Evolutionary conservation across 1,140 invertebrate genomes (phyloP), one percentile per base, ranked within the genome.

Genomic region (Polyergus mexicanus): DNA sequence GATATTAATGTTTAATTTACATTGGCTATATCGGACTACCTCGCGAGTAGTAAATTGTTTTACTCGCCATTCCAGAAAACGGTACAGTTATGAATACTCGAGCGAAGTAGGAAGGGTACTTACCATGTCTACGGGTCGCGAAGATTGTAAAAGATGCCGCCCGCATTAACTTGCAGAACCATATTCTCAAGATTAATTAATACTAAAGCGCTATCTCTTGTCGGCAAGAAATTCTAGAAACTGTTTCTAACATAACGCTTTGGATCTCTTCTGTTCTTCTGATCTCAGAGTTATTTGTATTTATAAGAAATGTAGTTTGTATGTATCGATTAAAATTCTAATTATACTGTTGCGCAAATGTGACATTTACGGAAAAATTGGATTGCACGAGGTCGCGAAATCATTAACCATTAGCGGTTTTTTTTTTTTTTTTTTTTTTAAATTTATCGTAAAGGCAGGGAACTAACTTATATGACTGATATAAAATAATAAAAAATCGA

Each of bases 101-200:
- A 22, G 47, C 69, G 62, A 22, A 32, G 44, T 47, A 66, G 47
- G 47, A 51, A 58, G 3, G 58, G 72, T 83, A 44, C n/a, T 51
- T 51, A 16, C 13, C 74, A 25, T 28, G 51, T 56, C n/a, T 16
- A 41, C 32, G 35, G 54, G 47, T 25, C 47, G 78, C 35, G 11
- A 44, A 47, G 51, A 11, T 51, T 62, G 60, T 88, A 85, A 85
- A 88, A 74, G 54, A 63, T 85, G 56, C 51, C 41, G 51, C 56
- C 60, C 72, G 47, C 74, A 58, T 84, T 84, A 41, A 74, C 86
- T 51, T 56, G 44, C 54, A n/a, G 72, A 78, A 28, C 38, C 1
- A 62, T 77, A 65, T 51, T 22, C 85, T n/a, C 81, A 62, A 1
- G 28, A 41, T 88, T 84, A 84, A 84, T 89, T 88, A 89, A 88